Evolutionary conservation across 2,113 vertebrate genomes (phyloP), one percentile per base, ranked within the genome.

Genomic region (Patagioenas fasciata): DNA sequence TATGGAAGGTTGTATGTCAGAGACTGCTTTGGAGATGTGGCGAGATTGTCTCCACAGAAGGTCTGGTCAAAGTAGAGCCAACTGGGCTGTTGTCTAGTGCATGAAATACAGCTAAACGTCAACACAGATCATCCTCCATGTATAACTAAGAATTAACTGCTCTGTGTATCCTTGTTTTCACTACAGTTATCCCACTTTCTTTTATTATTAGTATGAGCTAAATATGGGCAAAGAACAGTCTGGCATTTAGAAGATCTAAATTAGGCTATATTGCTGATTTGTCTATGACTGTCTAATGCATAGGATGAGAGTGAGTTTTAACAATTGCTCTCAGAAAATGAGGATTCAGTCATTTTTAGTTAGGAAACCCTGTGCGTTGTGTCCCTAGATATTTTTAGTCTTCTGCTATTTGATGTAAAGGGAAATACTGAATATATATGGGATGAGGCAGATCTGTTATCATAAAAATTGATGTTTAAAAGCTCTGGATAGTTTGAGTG

Each of bases 251-350:
- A 60, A 84, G 42, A 54, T 57, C 53, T 87, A 89, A 80, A 93
- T 78, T 89, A 79, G 36, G 25, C 32, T 87, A 24, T 36, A 72
- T 24, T 50, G 8, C 24, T 92, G 74, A 72, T 85, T 72, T 81
- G 6, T 80, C 42, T 91, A 9, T 79, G 89, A 65, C 64, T 60
- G 34, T 72, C 26, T 81, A 89, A 61, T 47, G 77, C 69, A 75
- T 40, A 21, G 50, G 29, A 84, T 91, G 62, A 20, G 73, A 81
- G 84, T 57, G 58, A 70, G 93, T 94, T 95, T 94, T 40, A 89
- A 79, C 38, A 94, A 51, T 79, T 9, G 4, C 40, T 85, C 32
- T 84, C 57, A 77, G 78, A 79, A 91, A 87, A 92, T 82, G 60
- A 89, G 60, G 15, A 80, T 78, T 89, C 85, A 85, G 24, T 81